Evolutionary conservation across 2,888 invertebrate species (phyloP).

Genomic region (Himalopsyche kuldschensis): DNA sequence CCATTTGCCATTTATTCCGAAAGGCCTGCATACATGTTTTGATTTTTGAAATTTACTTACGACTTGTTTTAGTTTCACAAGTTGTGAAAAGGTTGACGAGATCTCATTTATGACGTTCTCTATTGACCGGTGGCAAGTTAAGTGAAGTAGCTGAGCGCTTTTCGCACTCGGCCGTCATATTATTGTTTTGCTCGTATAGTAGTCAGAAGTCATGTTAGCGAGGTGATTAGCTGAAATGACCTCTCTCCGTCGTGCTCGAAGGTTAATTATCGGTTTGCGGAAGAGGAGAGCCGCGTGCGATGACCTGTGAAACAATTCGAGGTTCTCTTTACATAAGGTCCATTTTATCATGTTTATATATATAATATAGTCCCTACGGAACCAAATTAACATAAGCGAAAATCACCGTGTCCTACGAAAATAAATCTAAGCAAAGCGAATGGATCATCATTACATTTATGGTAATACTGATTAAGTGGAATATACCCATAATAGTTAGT

Average conservation of each 20-base stretch:
- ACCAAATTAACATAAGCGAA: no score
- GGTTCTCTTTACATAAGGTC: not conserved
- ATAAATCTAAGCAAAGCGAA: no score
- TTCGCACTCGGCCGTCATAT: not conserved
- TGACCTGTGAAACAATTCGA: slow-evolving; percentile 20
- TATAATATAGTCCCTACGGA: not conserved
- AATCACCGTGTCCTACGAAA: no score
- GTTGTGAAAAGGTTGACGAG: not conserved
- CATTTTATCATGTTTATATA: not conserved
- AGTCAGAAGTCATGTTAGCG: not conserved
- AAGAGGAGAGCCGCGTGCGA: slow-evolving; percentile 24
- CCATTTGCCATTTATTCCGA: no score
- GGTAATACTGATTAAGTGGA: no score
- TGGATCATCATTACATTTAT: no score
- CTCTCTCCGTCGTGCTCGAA: slow-evolving; percentile 15
- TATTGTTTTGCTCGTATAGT: not conserved
- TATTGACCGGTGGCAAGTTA: not conserved
- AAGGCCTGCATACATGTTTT: no score
- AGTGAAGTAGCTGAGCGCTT: not conserved
- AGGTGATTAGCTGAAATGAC: slow-evolving; percentile 24
- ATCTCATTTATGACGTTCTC: not conserved
- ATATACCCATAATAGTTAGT: no score
- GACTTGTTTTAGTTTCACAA: no score
- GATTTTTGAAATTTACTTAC: no score
- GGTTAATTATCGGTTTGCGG: slow-evolving; percentile 25